Evolutionary conservation across 2,797 vertebrate species (phyloP).

Genomic region (Decapterus maruadsi): DNA sequence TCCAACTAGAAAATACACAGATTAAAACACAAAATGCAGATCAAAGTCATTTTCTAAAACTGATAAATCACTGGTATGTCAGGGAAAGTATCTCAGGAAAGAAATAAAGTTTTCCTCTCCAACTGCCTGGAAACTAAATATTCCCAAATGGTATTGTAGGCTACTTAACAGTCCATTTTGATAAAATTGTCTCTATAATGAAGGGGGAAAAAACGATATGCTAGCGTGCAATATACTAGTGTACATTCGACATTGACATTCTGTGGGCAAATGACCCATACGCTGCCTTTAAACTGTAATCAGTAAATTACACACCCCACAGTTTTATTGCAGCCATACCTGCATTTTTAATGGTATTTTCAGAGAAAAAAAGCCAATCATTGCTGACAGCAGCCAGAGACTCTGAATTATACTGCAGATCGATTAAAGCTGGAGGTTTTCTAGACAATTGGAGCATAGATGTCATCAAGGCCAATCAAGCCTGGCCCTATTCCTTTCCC

Average conservation of each 20-base stretch:
- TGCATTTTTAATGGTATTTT: conserved; percentile 64
- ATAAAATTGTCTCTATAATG: not conserved
- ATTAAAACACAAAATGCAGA: not conserved
- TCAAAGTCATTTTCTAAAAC: not conserved
- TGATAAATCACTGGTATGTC: not conserved
- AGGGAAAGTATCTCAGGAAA: not conserved
- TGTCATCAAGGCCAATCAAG: conserved; percentile 88
- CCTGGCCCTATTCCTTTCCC: conserved; percentile 82
- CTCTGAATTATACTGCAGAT: conserved; percentile 81
- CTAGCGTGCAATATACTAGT: not conserved
- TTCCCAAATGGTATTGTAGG: not conserved
- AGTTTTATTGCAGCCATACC: conserved; percentile 56
- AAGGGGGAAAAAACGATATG: no score
- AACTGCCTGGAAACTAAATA: not conserved
- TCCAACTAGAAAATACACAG: not conserved
- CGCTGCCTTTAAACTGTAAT: conserved; percentile 27
- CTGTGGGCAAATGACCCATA: conserved; percentile 19
- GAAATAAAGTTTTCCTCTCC: not conserved
- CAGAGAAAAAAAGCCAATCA: conserved; percentile 64
- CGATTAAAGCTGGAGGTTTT: conserved; percentile 86
- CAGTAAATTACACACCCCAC: conserved; percentile 40
- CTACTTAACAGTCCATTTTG: not conserved
- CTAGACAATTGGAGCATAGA: conserved; percentile 86
- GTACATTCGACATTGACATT: conserved; percentile 25
- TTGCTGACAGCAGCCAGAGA: conserved; percentile 62